phyloP scores from a whole-genome alignment of 2,113 vertebrate species.

The Halcyon senegalensis region DNA sequence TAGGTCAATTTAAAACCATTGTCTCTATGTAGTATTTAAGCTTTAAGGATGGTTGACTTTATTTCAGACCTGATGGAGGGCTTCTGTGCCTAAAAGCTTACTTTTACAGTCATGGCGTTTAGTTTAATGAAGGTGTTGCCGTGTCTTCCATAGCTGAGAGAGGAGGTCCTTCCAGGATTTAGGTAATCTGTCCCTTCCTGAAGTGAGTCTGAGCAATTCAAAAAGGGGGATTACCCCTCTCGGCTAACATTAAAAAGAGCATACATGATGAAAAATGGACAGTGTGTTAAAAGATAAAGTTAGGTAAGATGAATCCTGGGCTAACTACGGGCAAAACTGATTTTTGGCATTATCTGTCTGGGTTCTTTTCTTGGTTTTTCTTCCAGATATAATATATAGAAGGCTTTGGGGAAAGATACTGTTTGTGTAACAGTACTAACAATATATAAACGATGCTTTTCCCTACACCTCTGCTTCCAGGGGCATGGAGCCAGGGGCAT shows the following conservation, averaged over 20 bases:
- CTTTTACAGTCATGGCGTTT: background rate
- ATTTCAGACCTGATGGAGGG: background rate
- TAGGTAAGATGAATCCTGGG: background rate
- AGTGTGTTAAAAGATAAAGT: background rate
- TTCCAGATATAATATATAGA: fast-evolving
- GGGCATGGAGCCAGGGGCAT: background rate
- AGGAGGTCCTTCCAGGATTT: background rate
- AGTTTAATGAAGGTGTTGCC: background rate
- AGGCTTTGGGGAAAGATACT: background rate
- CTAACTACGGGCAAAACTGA: background rate
- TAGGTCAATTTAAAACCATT: background rate
- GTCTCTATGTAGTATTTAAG: background rate
- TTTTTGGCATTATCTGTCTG: background rate
- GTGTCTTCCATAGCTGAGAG: background rate
- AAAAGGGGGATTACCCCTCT: background rate
- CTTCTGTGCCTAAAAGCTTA: background rate
- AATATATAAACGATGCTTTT: background rate
- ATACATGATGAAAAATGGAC: background rate
- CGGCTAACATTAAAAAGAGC: background rate
- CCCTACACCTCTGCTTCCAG: background rate
- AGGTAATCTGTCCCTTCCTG: background rate
- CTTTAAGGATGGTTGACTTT: background rate
- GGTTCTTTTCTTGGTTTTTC: background rate
- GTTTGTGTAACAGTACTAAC: background rate
- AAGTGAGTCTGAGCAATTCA: background rate